Evolutionary conservation across 2,888 invertebrate species (phyloP).

Genomic region (Dryobota labecula): DNA sequence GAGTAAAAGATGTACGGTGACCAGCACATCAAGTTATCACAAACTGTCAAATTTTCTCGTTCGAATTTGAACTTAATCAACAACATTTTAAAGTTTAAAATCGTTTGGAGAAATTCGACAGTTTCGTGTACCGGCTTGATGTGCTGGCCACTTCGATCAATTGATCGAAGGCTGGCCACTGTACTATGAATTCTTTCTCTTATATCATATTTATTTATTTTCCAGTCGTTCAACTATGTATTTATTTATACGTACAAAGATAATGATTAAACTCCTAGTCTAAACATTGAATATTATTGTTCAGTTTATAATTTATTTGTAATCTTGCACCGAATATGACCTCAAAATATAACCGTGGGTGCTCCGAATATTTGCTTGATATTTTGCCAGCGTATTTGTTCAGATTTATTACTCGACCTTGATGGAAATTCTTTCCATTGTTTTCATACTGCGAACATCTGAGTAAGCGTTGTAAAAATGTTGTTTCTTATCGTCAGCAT

Average conservation of each 20-base stretch:
- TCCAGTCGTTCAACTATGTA: neutral
- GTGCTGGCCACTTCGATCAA: too few relatives aligned
- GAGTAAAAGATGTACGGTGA: too few relatives aligned
- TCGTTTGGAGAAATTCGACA: too few relatives aligned
- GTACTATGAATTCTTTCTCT: too few relatives aligned
- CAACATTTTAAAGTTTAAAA: too few relatives aligned
- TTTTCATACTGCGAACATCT: constrained; percentile 26
- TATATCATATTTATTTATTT: neutral
- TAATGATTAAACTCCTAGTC: constrained; percentile 10
- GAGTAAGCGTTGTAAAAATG: constrained; percentile 13
- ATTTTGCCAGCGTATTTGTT: constrained; percentile 51
- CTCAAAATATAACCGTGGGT: constrained; percentile 34
- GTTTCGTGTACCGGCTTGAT: too few relatives aligned
- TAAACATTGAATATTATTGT: constrained; percentile 4
- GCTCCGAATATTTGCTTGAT: constrained; percentile 52
- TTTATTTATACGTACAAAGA: neutral
- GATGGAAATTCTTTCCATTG: constrained; percentile 47
- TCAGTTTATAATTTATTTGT: neutral
- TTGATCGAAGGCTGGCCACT: too few relatives aligned
- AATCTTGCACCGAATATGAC: constrained; percentile 33
- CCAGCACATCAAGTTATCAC: too few relatives aligned
- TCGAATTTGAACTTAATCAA: too few relatives aligned
- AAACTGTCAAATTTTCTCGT: too few relatives aligned
- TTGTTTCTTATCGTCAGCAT: constrained; percentile 11
- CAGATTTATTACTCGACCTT: constrained; percentile 51